A percentile compares a stretch with the other conserved stretches of the same genome.
phyloP scores from a whole-genome alignment of 1,140 invertebrate species.

The Nephila pilipes region DNA sequence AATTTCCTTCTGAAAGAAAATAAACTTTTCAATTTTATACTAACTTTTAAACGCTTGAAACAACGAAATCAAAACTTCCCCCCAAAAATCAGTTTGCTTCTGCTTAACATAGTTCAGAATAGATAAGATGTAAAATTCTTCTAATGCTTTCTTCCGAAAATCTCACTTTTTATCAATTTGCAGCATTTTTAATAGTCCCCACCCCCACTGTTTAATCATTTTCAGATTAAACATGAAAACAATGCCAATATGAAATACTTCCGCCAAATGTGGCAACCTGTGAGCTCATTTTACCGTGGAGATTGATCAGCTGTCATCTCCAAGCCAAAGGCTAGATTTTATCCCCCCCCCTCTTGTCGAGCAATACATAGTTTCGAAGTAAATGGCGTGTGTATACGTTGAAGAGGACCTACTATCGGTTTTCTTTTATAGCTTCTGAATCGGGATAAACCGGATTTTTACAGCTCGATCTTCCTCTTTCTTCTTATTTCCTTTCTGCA shows the following conservation, averaged over 20 bases:
- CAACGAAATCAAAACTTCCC: no score
- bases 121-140: not conserved
- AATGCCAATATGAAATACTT: not conserved
- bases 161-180: no score
- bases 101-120: not conserved
- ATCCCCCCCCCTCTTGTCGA: constrained; percentile 47
- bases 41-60: no score
- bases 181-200: no score
- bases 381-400: constrained; percentile 71
- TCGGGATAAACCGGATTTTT: constrained; percentile 75
- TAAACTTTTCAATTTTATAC: no score
- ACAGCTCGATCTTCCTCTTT: constrained; percentile 63
- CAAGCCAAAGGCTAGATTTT: constrained; percentile 73
- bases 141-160: no score
- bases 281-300: constrained; percentile 66
- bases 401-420: constrained; percentile 69
- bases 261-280: constrained; percentile 69
- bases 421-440: constrained; percentile 61
- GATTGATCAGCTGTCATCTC: constrained; percentile 77
- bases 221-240: not conserved
- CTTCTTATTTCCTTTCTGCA: constrained; percentile 52
- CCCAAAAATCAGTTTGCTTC: no score
- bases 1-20: no score
- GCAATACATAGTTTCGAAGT: constrained; percentile 75
- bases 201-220: not conserved